Percentiles rank a stretch among this genome's conserved stretches.
Evolutionary conservation across 2,797 vertebrate genomes (phyloP).

Genomic region (Bovichtus diacanthus): DNA sequence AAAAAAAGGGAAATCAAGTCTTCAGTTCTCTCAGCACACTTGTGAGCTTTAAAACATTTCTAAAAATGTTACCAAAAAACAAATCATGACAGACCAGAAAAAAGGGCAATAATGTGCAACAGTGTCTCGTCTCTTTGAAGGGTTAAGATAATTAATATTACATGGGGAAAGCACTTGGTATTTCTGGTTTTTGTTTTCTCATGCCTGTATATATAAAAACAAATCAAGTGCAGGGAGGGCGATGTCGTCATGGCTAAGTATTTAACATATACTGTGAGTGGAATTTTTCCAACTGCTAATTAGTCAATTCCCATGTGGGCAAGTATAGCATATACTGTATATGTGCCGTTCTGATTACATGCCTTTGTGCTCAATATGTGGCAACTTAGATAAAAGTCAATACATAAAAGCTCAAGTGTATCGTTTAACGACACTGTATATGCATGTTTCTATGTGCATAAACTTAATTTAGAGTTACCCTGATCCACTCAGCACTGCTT

Average conservation of each 20-base stretch:
- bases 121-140: conserved; percentile 4
- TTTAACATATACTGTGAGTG: not conserved
- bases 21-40: not conserved
- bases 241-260: not conserved
- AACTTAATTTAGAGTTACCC: conserved; percentile 45
- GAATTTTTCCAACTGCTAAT: conserved; percentile 8
- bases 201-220: not conserved
- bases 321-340: conserved; percentile 7
- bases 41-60: conserved; percentile 6
- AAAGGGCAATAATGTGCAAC: not conserved
- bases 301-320: conserved; percentile 8
- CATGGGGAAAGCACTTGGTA: not conserved
- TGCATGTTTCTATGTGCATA: conserved; percentile 26
- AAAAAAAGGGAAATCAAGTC: not conserved
- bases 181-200: not conserved
- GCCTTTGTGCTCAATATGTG: conserved; percentile 39
- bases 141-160: conserved; percentile 11
- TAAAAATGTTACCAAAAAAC: not conserved
- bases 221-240: not conserved
- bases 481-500: conserved; percentile 44
- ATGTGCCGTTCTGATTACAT: conserved; percentile 43
- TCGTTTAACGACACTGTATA: conserved; percentile 17
- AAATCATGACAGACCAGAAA: not conserved
- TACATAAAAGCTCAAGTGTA: conserved; percentile 13
- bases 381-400: conserved; percentile 22